phyloP scores from a whole-genome alignment of 2,888 invertebrate genomes.

The Trachelus iudaicus region DNA sequence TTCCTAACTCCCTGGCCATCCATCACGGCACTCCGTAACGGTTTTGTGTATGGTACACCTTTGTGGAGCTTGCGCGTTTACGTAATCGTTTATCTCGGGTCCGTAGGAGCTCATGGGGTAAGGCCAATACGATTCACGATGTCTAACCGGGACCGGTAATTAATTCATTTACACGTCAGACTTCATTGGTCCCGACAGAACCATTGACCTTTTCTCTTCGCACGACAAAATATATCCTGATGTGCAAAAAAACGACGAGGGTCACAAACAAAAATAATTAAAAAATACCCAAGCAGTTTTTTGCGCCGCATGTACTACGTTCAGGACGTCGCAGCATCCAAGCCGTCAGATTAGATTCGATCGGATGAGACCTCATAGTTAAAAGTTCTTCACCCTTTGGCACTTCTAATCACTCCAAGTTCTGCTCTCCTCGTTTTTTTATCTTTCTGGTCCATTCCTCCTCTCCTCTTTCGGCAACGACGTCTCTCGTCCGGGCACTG shows the following conservation, averaged over 20 bases:
- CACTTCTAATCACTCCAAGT: not conserved
- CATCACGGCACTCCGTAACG: slow-evolving; percentile 30
- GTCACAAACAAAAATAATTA: not conserved
- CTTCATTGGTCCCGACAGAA: not conserved
- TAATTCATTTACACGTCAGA: slow-evolving; percentile 30
- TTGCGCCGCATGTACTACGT: not conserved
- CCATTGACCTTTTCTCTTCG: not conserved
- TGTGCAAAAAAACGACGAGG: not conserved
- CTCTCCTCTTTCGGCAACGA: not conserved
- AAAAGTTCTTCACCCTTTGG: not conserved
- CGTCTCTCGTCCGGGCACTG: not conserved
- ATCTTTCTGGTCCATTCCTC: not conserved
- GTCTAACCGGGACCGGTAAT: slow-evolving; percentile 31
- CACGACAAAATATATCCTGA: not conserved
- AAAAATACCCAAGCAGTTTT: not conserved
- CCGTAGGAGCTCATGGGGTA: not conserved
- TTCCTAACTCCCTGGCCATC: slow-evolving; percentile 35
- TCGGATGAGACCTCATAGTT: not conserved
- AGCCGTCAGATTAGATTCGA: not conserved
- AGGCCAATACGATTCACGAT: not conserved
- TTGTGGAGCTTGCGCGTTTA: slow-evolving; percentile 23
- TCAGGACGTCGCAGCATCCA: not conserved
- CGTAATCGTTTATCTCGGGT: not conserved
- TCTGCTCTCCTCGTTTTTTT: not conserved
- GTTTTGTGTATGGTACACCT: slow-evolving; percentile 33